Conservation (phyloP, 1,140 invertebrate genomes). For the Anagrus nilaparvatae region DNA sequence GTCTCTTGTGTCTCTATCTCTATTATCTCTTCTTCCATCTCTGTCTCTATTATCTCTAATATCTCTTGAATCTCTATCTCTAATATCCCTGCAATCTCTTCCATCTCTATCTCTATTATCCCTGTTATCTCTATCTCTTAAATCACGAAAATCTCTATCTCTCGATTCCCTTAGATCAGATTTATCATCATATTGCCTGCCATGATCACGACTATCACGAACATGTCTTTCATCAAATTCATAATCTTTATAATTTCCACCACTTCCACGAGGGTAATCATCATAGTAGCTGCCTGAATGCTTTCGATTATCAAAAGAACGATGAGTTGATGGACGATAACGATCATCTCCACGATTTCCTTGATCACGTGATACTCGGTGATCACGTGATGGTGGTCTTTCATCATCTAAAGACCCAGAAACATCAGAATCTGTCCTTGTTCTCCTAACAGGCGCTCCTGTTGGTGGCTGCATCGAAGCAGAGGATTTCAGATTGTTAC, state of each 20-base stretch:
- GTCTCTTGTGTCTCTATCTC: conserved; percentile 20
- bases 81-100: conserved; percentile 21
- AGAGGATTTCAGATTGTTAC: neutral
- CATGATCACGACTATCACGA: conserved; percentile 26
- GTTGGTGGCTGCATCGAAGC: conserved; percentile 19
- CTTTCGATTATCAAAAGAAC: conserved; percentile 6
- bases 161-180: conserved; percentile 20
- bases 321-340: conserved; percentile 11
- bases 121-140: conserved; percentile 21
- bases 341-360: conserved; percentile 4
- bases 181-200: conserved; percentile 36
- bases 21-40: conserved; percentile 10
- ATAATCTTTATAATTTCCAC: conserved; percentile 29
- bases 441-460: conserved; percentile 27
- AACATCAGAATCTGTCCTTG: conserved; percentile 33
- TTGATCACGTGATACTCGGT: neutral
- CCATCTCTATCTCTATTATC: conserved; percentile 19
- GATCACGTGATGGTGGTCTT: conserved; percentile 26
- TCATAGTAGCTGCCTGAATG: conserved; percentile 29
- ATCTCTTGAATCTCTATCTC: conserved; percentile 18
- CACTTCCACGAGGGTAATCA: conserved; percentile 23
- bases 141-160: conserved; percentile 23
- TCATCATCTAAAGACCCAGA: conserved; percentile 33
- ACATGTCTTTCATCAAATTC: conserved; percentile 36
- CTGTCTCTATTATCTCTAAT: conserved; percentile 20